Base-by-base conservation (phyloP, 2,113 vertebrate species). In the Sinocyclocheilus rhinocerous region DNA sequence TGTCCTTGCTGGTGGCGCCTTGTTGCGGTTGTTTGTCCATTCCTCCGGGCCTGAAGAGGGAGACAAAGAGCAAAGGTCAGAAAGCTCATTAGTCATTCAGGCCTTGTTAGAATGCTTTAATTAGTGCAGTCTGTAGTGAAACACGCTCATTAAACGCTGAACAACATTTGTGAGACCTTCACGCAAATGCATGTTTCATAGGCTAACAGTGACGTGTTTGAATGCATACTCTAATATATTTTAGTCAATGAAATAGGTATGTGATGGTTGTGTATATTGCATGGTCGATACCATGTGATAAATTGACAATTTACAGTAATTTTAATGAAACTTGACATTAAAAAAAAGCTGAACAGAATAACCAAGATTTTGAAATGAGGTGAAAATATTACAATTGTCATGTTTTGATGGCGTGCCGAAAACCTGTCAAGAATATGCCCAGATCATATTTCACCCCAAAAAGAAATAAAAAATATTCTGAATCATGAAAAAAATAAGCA, bases 11-110 rank as follows among this genome's bases (percentile, higher is more conserved):
- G 98, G 88, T 83, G 96, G 95, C n/a, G 96, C 96, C 94, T 99
- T 99, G 94, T 96, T 95, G 79, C 96, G 95, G 36, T 94, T 96
- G 91, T 97, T 97, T 91, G 96, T 94, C 98, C 98, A 99, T 90
- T 99, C 97, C 86, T 99, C 98, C 94, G 97, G 97, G 88, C 98
- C 98, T 99, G 93, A 81, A 76, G 45, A 83, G 92, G 91, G 78
- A 85, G 84, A 88, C 2, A 52, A 55, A 81, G 39, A 65, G 3
- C 20, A n/a, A 12, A 81, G 9, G 67, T 75, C 36, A 48, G 50
- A 29, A 16, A 8, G 26, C 1, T 67, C 36, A 59, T n/a, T 57
- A 42, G 59, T 10, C 79, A 26, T 69, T 20, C 42, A n/a, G 50
- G 50, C 50, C 50, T 52, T 52, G 50, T 4, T 52, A 16, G 1